Base-by-base conservation (phyloP, 1,140 invertebrate genomes). In the Nephotettix cincticeps region DNA sequence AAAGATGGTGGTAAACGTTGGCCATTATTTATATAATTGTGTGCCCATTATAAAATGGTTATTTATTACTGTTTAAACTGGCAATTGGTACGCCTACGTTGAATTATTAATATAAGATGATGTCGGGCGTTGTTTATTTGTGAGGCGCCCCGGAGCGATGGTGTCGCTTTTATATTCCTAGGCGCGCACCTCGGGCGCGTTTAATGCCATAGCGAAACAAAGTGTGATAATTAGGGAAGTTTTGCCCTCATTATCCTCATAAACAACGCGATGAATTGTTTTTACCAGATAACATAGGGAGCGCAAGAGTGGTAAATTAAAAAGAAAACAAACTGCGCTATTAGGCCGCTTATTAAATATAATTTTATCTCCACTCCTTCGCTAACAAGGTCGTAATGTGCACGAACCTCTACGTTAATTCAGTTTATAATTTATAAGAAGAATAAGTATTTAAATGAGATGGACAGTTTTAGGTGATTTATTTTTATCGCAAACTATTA, bases 1-100 rank as follows among this genome's bases (percentile, higher is more conserved):
- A 66, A 32, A 66, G 19, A 25, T 47, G 61, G 19, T 27, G 25
- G 58, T 70, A 64, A 70, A 70, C 17, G 56, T 27, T 54, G 69
- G 32, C 54, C 69, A 65, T 70, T 45, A 70, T 65, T 70, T 65
- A 70, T 65, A 64, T 65, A 65, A 70, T 63, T 70, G 69, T 70
- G 63, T 29, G 58, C 40, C 40, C 56, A 70, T 70, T 70, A 70
- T 70, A 70, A 70, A 63, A 47, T 65, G 43, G 58, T 64, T 61
- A 70, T 70, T 70, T 70, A 70, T 70, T 51, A 70, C 56, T 45
- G 69, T 70, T 70, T 70, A 70, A 70, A 70, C 56, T 45, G 69
- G 69, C 69, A 70, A 70, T 70, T 70, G 69, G 69, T 70, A 58
- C 61, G 69, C 58, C 58, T 70, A 70, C 69, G 56, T 65, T 70